phyloP scores from a whole-genome alignment of 2,113 vertebrate genomes.

The Ursus arctos region DNA sequence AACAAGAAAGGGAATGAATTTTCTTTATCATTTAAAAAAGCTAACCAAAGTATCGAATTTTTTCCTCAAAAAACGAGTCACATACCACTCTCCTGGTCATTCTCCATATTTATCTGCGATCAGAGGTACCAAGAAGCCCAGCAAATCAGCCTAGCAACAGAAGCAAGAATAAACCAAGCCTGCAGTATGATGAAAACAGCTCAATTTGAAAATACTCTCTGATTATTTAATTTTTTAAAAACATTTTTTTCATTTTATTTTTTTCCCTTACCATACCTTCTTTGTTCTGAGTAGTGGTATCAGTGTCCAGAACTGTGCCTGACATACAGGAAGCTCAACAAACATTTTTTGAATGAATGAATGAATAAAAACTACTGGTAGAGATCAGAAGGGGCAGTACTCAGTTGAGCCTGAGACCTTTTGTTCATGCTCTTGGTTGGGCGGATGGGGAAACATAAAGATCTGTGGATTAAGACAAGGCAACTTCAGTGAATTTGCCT shows the following conservation, averaged over 20 bases:
- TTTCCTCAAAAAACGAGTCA: slow-evolving; percentile 33
- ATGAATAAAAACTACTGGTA: background rate
- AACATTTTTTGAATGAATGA: background rate
- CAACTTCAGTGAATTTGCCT: background rate
- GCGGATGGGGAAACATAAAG: background rate
- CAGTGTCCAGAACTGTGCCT: background rate
- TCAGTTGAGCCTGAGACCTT: background rate
- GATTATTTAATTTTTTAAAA: background rate
- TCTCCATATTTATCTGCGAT: slow-evolving; percentile 14
- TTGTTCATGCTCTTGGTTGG: background rate
- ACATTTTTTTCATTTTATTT: background rate
- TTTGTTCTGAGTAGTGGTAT: background rate
- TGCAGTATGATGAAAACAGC: background rate
- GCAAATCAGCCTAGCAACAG: background rate
- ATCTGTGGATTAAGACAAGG: background rate
- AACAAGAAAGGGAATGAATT: background rate
- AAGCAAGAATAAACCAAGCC: background rate
- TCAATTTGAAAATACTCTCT: slow-evolving; percentile 11
- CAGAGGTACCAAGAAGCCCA: slow-evolving; percentile 14
- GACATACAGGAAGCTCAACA: background rate
- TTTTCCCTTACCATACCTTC: background rate
- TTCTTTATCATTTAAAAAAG: slow-evolving; percentile 42
- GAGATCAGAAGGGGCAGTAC: background rate
- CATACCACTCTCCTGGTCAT: background rate
- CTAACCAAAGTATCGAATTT: background rate